These are phyloP conservation scores for Orchesellides sinensis DNA, from an alignment of 2,888 invertebrate species.

Conservation along the genomic window DNA sequence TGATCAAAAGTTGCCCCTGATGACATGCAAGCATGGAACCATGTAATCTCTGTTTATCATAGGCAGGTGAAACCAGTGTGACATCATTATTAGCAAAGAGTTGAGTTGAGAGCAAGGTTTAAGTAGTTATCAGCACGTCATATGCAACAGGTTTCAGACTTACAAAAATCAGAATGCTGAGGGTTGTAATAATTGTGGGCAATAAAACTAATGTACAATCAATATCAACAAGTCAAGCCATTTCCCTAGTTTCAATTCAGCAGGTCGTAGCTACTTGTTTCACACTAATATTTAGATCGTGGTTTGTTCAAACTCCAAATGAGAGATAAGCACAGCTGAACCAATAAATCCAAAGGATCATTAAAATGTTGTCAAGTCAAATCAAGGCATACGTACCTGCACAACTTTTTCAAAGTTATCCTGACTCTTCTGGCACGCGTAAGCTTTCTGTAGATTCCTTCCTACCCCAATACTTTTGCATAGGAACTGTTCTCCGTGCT, in stretches of 20 bases:
- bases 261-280: background rate
- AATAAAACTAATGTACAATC: conserved; percentile 1
- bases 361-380: background rate
- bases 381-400: conserved; percentile 83
- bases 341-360: background rate
- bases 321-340: background rate
- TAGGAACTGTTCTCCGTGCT: conserved; percentile 98
- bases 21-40: too few relatives aligned
- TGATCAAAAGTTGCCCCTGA: too few relatives aligned
- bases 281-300: background rate
- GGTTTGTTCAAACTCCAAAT: background rate
- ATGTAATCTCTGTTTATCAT: too few relatives aligned
- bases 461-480: conserved; percentile 98
- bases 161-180: background rate
- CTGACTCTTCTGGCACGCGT: conserved; percentile 98
- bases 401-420: conserved; percentile 99
- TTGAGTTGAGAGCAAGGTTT: background rate
- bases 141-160: conserved; percentile 18
- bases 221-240: background rate
- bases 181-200: too few relatives aligned
- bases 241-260: background rate
- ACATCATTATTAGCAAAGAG: background rate
- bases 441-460: conserved; percentile 94
- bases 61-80: too few relatives aligned
- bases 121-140: conserved; percentile 6